Conservation (phyloP, 2,888 invertebrate genomes). For the Agrilus mali region DNA sequence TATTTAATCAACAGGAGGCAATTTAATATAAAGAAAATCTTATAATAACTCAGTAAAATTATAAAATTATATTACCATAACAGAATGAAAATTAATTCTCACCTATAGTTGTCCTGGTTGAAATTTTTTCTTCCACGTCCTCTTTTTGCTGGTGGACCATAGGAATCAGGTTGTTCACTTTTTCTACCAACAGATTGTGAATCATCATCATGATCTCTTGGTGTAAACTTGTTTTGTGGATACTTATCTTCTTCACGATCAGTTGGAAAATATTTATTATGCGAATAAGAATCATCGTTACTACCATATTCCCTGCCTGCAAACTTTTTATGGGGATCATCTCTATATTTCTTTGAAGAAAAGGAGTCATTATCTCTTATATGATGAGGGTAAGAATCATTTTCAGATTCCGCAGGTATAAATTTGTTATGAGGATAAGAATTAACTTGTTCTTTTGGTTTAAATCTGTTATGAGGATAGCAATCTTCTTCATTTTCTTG, state of each 20-base stretch:
- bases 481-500: too few species aligned
- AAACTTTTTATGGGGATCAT: too few species aligned
- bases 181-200: neutral
- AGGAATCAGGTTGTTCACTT: slow-evolving; percentile 2
- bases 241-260: neutral
- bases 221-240: too few species aligned
- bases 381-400: too few species aligned
- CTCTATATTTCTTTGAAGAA: neutral
- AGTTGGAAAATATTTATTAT: too few species aligned
- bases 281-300: too few species aligned
- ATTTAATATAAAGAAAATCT: too few species aligned
- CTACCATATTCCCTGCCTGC: too few species aligned
- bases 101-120: slow-evolving; percentile 6
- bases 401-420: neutral
- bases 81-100: neutral
- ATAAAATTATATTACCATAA: neutral
- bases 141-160: slow-evolving; percentile 3
- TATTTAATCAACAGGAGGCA: too few species aligned
- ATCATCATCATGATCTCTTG: too few species aligned
- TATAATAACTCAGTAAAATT: too few species aligned
- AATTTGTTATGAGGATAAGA: neutral
- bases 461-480: too few species aligned
- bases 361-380: neutral
- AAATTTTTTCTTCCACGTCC: slow-evolving; percentile 2
- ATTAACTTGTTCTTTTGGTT: neutral